Conservation (phyloP, 1,140 invertebrate species). For the Drosophila asahinai region DNA sequence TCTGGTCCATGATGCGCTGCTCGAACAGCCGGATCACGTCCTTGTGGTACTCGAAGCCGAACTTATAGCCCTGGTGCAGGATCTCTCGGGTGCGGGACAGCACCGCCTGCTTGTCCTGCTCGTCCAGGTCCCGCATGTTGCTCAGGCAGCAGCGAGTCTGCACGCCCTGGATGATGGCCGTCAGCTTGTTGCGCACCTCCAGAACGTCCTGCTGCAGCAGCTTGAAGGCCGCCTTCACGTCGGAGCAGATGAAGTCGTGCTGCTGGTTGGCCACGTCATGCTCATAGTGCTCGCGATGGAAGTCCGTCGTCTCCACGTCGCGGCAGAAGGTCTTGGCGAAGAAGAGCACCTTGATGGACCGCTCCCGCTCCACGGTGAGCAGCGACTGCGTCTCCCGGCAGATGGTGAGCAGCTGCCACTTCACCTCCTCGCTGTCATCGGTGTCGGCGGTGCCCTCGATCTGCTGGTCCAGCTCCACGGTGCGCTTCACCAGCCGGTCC, state of each 20-base stretch:
- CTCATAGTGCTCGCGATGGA: constrained; percentile 85
- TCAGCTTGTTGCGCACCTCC: constrained; percentile 88
- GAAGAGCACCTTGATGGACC: constrained; percentile 91
- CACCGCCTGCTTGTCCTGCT: constrained; percentile 86
- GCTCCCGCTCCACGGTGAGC: constrained; percentile 92
- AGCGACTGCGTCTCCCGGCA: constrained; percentile 92
- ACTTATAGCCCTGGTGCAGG: constrained; percentile 93
- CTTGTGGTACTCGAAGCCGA: constrained; percentile 96
- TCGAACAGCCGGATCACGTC: constrained; percentile 89
- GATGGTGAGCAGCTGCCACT: constrained; percentile 87
- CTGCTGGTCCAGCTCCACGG: constrained; percentile 72
- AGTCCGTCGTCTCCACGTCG: constrained; percentile 87
- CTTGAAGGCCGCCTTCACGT: constrained; percentile 88
- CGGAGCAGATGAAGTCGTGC: constrained; percentile 85
- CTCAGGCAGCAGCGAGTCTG: constrained; percentile 87
- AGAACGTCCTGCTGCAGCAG: constrained; percentile 88
- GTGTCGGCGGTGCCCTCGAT: constrained; percentile 66
- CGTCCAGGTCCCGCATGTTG: constrained; percentile 86
- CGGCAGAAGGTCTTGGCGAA: constrained; percentile 92
- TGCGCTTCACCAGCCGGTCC: constrained; percentile 67
- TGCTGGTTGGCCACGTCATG: constrained; percentile 79
- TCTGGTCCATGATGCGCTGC: constrained; percentile 78
- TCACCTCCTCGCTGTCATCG: constrained; percentile 73
- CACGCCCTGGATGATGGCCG: constrained; percentile 88
- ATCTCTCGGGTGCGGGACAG: constrained; percentile 90